Evolutionary conservation across 2,113 vertebrate species (phyloP), one percentile per base, ranked within the genome.

Genomic region (Coptodon bakossiorum): DNA sequence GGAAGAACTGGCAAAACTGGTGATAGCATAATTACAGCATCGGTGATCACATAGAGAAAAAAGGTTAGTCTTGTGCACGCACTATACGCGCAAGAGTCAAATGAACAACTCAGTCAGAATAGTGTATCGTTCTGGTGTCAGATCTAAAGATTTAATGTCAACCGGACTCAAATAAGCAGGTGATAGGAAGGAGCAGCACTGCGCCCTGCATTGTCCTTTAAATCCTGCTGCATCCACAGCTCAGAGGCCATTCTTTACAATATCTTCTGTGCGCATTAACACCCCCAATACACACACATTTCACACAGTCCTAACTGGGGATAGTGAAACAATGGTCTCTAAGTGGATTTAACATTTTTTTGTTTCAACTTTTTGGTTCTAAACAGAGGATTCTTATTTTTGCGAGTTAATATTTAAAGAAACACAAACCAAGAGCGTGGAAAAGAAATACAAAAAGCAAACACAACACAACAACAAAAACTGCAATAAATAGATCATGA

Each of bases 221-320:
- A 94, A 92, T 94, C 93, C 92, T 92, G 95, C 88, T 89, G 89
- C 92, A 93, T 95, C 94, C 93, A 93, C 91, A 92, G 92, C 94
- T 90, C 88, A 88, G 86, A 94, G 92, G 93, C 91, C 92, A 86
- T 91, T 86, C 91, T 93, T 90, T 88, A 87, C 82, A 59, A 12
- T 82, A 85, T 90, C 85, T 86, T 90, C 78, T 88, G 27, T 82
- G 80, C 34, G 84, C 81, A 90, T 89, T 91, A 88, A 91, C 86
- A 88, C 89, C 68, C 88, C 76, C 83, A 56, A 71, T 68, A 68
- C 48, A 31, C 73, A 61, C 61, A 43, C 71, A 31, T 45, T 54
- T 61, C 50, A 86, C 45, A 59, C 59, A 53, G 16, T 29, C 53
- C 31, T 54, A 31, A 79, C 68, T 6, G 56, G 43, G 22, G 45